phyloP scores from a whole-genome alignment of 2,888 invertebrate species.

The Drosophila merina region DNA sequence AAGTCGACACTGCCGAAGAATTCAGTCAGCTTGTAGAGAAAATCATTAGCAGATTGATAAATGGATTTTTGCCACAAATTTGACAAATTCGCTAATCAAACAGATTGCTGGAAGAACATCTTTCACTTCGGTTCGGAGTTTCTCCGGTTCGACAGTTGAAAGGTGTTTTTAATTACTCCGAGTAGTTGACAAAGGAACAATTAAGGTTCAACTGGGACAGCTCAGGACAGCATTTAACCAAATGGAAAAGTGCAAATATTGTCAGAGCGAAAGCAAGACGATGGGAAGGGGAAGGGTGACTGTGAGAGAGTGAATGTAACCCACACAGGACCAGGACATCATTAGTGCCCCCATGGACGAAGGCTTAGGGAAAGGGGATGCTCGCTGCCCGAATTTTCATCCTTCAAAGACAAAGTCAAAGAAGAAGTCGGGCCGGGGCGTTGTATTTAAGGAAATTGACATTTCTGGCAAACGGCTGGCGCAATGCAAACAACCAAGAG shows the following conservation, averaged over 20 bases:
- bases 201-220: conserved; percentile 52
- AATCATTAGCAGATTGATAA: conserved; percentile 75
- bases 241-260: conserved; percentile 80
- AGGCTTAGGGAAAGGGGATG: conserved; percentile 37
- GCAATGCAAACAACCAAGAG: conserved; percentile 55
- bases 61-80: conserved; percentile 67
- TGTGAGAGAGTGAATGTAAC: conserved; percentile 50
- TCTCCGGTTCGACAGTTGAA: conserved; percentile 70
- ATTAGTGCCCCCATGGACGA: conserved; percentile 59
- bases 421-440: conserved; percentile 15
- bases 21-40: conserved; percentile 1
- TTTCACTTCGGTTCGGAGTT: conserved; percentile 21
- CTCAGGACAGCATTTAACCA: conserved; percentile 66
- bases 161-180: conserved; percentile 82
- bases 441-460: conserved; percentile 49
- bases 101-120: conserved; percentile 48
- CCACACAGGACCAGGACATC: conserved; percentile 77
- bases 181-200: conserved; percentile 73
- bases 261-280: conserved; percentile 44
- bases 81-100: conserved; percentile 71
- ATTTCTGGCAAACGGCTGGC: conserved; percentile 44
- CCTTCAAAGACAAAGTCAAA: conserved; percentile 40
- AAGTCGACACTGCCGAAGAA: background rate
- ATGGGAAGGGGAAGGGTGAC: conserved; percentile 32
- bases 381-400: conserved; percentile 53